Conservation (phyloP, 2,888 invertebrate species). For the Thymelicus sylvestris region DNA sequence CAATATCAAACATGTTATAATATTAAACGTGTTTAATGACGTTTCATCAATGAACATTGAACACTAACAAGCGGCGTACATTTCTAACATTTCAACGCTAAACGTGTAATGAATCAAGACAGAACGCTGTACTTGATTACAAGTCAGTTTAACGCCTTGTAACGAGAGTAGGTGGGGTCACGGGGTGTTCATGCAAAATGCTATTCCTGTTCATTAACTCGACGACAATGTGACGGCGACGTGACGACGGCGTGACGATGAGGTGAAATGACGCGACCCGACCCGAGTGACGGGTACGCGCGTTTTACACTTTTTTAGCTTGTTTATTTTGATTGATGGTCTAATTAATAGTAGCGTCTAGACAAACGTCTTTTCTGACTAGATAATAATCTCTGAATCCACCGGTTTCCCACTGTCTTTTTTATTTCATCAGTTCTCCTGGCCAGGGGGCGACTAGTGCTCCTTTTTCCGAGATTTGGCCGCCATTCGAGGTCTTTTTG, state of each 20-base stretch:
- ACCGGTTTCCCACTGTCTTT: too few relatives aligned
- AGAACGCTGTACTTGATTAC: constrained; percentile 50
- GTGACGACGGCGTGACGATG: constrained; percentile 64
- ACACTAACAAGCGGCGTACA: too few relatives aligned
- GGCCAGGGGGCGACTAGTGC: too few relatives aligned
- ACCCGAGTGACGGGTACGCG: constrained; percentile 32
- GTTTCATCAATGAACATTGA: too few relatives aligned
- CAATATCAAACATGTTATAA: too few relatives aligned
- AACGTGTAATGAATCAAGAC: constrained; percentile 45
- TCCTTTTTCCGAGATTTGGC: too few relatives aligned
- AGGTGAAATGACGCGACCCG: constrained; percentile 64
- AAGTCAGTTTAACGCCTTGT: constrained; percentile 49
- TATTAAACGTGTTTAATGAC: too few relatives aligned
- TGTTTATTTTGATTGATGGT: neutral
- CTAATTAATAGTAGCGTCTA: too few relatives aligned
- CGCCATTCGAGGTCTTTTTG: too few relatives aligned
- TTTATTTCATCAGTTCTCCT: too few relatives aligned
- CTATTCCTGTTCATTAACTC: constrained; percentile 70
- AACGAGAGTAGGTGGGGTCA: constrained; percentile 40
- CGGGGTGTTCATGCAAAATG: constrained; percentile 46
- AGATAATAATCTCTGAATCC: too few relatives aligned
- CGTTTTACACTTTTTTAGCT: constrained; percentile 2
- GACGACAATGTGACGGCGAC: constrained; percentile 63
- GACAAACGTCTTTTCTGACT: too few relatives aligned
- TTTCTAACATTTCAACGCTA: constrained; percentile 28